These are phyloP conservation scores for Dendrolimus kikuchii DNA, from an alignment of 1,140 invertebrate species.

Conservation along the genomic window DNA sequence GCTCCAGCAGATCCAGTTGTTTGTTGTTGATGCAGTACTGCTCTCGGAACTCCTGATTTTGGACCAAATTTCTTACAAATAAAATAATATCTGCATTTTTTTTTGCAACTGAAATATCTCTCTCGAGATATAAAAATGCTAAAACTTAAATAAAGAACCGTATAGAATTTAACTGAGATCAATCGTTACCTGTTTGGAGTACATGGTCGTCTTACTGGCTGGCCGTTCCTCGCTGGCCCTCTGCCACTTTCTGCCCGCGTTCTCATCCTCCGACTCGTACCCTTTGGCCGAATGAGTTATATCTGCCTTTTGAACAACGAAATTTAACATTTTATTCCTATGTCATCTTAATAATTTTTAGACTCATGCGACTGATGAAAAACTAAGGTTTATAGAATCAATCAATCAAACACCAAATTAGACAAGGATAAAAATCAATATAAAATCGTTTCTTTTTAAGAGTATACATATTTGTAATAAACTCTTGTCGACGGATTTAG, in stretches of 20 bases:
- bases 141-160: no score
- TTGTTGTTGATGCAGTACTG: constrained; percentile 95
- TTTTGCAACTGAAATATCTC: no score
- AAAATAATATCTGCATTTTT: no score
- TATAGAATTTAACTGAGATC: background rate
- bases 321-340: no score
- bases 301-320: constrained; percentile 67
- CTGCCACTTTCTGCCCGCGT: constrained; percentile 74
- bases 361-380: background rate
- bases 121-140: no score
- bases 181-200: constrained; percentile 85
- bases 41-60: constrained; percentile 60
- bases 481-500: no score
- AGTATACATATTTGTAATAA: no score
- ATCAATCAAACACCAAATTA: background rate
- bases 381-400: background rate
- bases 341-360: no score
- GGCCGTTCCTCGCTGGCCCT: constrained; percentile 71
- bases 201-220: constrained; percentile 78
- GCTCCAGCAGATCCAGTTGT: constrained; percentile 89
- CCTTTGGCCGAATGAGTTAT: constrained; percentile 77
- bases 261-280: constrained; percentile 82
- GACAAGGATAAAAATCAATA: no score
- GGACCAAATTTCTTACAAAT: background rate
- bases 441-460: no score